A percentile compares a stretch with the other conserved stretches of the same genome.
Evolutionary conservation across 2,888 invertebrate genomes (phyloP).

Genomic region (Arrhopalites spinosus): DNA sequence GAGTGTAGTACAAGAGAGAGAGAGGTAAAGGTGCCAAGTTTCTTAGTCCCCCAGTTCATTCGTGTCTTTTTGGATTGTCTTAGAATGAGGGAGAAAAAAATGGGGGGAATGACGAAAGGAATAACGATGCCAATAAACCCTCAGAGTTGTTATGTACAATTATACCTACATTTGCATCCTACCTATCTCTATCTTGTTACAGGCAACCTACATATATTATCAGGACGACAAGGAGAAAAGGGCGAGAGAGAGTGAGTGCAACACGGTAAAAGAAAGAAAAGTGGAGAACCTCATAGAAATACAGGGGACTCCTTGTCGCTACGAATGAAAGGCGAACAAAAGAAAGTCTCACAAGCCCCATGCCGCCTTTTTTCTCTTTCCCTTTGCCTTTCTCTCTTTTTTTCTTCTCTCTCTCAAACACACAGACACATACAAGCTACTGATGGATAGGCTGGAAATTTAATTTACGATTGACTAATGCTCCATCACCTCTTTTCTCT

Average conservation of each 20-base stretch:
- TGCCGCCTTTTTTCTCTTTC: not conserved
- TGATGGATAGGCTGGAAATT: not conserved
- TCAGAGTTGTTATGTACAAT: not conserved
- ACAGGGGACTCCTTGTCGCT: no score
- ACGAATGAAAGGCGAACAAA: no score
- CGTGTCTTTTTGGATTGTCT: not conserved
- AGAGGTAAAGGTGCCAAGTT: slow-evolving; percentile 12
- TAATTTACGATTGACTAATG: slow-evolving; percentile 7
- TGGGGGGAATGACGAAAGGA: not conserved
- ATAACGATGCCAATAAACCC: slow-evolving; percentile 10
- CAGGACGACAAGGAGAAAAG: not conserved
- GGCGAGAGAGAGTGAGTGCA: not conserved
- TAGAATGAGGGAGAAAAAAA: not conserved
- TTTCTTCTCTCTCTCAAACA: not conserved
- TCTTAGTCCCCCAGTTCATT: not conserved
- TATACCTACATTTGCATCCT: not conserved
- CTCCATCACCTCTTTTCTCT: slow-evolving; percentile 7
- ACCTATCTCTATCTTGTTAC: no score
- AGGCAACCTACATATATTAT: no score
- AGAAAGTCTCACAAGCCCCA: not conserved
- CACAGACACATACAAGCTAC: not conserved
- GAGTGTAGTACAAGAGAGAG: not conserved
- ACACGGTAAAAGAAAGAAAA: no score
- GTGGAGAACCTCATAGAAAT: no score
- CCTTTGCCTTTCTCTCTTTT: not conserved